phyloP scores from a whole-genome alignment of 2,888 invertebrate species.

The Hyposoter didymator region DNA sequence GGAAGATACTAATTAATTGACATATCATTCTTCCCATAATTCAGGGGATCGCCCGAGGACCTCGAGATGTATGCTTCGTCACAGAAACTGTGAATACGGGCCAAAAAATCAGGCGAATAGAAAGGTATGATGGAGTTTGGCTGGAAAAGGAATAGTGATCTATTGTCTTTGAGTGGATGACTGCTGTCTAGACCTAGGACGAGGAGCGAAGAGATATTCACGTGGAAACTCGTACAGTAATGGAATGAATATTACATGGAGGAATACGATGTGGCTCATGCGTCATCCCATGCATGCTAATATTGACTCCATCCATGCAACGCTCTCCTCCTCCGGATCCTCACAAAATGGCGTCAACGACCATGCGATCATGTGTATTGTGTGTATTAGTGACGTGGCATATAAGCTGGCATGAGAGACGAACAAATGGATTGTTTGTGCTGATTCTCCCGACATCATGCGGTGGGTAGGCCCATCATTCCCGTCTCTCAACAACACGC shows the following conservation, averaged over 20 bases:
- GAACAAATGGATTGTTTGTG: constrained; percentile 45
- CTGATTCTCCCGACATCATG: constrained; percentile 24
- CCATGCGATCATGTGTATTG: constrained; percentile 17
- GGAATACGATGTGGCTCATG: constrained; percentile 29
- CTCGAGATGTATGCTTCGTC: constrained; percentile 2
- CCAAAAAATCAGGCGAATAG: not conserved
- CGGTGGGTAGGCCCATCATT: constrained; percentile 17
- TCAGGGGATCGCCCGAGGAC: not conserved
- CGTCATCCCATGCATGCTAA: constrained; percentile 50
- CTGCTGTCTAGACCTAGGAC: constrained; percentile 19
- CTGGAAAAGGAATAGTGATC: not conserved
- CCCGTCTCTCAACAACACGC: constrained; percentile 1
- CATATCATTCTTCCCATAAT: not conserved
- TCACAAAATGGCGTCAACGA: not conserved
- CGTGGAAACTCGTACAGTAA: constrained; percentile 43
- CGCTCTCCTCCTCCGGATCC: not conserved
- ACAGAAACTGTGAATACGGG: not conserved
- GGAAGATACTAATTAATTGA: constrained; percentile 29
- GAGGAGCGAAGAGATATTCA: constrained; percentile 28
- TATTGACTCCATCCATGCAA: constrained; percentile 36
- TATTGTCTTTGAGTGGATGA: constrained; percentile 9
- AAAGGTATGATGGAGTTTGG: constrained; percentile 14
- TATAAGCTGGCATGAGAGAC: constrained; percentile 21
- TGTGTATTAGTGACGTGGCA: constrained; percentile 13
- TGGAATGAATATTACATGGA: constrained; percentile 56